Conservation (phyloP, 2,888 invertebrate genomes). For the Dasysyrphus tricinctus region DNA sequence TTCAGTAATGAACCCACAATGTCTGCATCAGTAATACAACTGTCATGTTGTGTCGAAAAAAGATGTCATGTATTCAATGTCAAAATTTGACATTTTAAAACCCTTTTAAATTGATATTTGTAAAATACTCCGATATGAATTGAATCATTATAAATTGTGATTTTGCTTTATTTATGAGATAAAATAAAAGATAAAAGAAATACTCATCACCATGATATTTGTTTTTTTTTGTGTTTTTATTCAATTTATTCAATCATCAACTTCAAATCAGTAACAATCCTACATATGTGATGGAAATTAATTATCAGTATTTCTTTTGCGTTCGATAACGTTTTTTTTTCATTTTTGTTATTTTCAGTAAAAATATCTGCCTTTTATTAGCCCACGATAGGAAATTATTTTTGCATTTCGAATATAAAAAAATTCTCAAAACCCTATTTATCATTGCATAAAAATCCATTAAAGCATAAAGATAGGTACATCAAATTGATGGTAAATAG, state of each 20-base stretch:
- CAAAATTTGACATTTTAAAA: too few relatives aligned
- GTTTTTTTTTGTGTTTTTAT: neutral
- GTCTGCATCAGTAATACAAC: too few relatives aligned
- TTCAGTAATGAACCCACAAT: too few relatives aligned
- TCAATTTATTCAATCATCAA: neutral
- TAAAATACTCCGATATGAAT: too few relatives aligned
- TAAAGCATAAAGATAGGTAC: conserved; percentile 14
- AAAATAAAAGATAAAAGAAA: too few relatives aligned
- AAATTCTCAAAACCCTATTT: neutral
- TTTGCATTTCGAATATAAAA: neutral
- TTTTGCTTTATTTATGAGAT: too few relatives aligned
- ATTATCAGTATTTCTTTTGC: neutral
- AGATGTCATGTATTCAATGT: too few relatives aligned
- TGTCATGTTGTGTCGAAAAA: too few relatives aligned
- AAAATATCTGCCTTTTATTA: neutral
- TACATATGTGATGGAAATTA: neutral
- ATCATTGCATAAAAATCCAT: conserved; percentile 16
- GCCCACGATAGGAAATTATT: neutral
- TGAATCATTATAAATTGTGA: too few relatives aligned
- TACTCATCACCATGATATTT: too few relatives aligned
- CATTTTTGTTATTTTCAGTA: neutral
- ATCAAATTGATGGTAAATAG: conserved; percentile 14
- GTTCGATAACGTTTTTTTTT: neutral
- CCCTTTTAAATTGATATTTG: too few relatives aligned
- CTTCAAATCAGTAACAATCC: neutral